Percentiles rank a stretch among this genome's conserved stretches.
Evolutionary conservation across 2,113 vertebrate genomes (phyloP).

Genomic region (Myrmecophaga tridactyla): DNA sequence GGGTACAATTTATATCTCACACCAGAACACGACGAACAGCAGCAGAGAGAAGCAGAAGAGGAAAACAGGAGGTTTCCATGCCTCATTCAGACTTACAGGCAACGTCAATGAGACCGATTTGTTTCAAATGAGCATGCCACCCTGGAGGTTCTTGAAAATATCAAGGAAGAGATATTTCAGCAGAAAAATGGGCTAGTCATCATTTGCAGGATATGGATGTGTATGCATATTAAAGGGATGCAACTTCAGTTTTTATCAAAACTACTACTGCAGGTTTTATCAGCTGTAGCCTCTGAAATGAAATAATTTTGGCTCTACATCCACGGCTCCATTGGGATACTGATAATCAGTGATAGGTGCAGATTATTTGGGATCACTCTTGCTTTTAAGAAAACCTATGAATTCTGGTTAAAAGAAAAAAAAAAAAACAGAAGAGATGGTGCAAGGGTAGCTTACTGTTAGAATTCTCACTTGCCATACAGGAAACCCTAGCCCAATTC

Average conservation of each 20-base stretch:
- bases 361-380: neutral
- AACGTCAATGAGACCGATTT: neutral
- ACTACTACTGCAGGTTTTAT: neutral
- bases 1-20: neutral
- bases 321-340: neutral
- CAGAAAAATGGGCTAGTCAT: neutral
- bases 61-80: neutral
- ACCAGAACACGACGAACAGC: neutral
- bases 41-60: neutral
- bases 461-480: too few relatives aligned
- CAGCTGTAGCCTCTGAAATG: neutral
- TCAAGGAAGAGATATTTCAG: neutral
- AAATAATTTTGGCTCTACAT: fast-evolving
- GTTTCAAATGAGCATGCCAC: neutral
- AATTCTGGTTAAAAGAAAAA: too few relatives aligned
- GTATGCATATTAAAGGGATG: neutral
- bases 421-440: neutral
- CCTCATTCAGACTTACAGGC: neutral
- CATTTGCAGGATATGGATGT: neutral
- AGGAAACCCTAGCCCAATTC: too few relatives aligned
- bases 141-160: neutral
- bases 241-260: neutral
- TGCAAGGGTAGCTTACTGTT: too few relatives aligned
- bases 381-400: neutral
- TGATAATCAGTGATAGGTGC: neutral